Base-by-base conservation (phyloP, 2,888 invertebrate genomes). In the Crepidodera aurea region DNA sequence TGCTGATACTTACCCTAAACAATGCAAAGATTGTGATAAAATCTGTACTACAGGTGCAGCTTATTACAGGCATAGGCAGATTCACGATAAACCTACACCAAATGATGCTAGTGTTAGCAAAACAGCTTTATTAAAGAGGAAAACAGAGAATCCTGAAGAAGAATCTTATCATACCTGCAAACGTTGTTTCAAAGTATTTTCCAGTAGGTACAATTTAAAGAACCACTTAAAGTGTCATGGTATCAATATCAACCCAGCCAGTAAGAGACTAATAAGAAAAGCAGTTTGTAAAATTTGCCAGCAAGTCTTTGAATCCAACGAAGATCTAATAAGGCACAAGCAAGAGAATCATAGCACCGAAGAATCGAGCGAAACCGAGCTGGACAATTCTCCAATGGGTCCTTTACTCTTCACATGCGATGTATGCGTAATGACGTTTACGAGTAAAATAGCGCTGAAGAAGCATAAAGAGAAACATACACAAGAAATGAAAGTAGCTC, bases 281-380 rank as follows among this genome's bases (percentile, higher is more conserved):
- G 86, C 85, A 68, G 84, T 83, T 37, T 89, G 89, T 74, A 86
- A 88, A 63, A 82, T 86, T 44, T 89, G 89, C 68, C 87, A 88
- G n/a, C 86, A 87, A 74, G 84, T 74, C 10, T 86, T 86, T 64
- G 82, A 84, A 0, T 85, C 83, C 1, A 74, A 82, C 50, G 80
- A 84, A 3, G 84, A 84, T 1, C 77, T 87, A 57, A 84, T 84
- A 67, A 83, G 83, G 70, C 87, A 87, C 65, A 86, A 85, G 66
- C 83, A 83, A 60, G 81, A 85, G 40, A 84, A 83, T 59, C 76
- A 76, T 39, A 62, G 48, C 8, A 16, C 10, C 2, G 68, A 67
- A 16, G 71, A 69, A 34, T 68, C 61, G 12, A 68, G 67, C n/a
- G 69, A 70, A 34, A 50, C 62, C 22, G 70, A 71, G 4, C 53